A percentile compares a stretch with the other conserved stretches of the same genome.
phyloP scores from a whole-genome alignment of 2,888 invertebrate genomes.

The Sipha maydis region DNA sequence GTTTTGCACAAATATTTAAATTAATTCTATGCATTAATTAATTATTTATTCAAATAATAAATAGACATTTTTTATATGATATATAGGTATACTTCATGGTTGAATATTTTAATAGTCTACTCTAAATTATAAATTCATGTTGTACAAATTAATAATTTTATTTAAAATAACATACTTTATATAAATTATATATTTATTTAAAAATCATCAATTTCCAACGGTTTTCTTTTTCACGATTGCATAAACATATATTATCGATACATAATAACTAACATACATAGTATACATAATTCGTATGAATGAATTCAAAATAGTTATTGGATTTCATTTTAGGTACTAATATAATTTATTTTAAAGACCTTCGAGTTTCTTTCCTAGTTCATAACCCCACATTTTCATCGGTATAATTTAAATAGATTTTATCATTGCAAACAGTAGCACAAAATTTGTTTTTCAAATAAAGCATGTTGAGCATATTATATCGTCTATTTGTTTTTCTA shows the following conservation, averaged over 20 bases:
- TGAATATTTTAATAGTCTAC: no score
- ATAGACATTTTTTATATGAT: no score
- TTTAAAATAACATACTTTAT: neutral
- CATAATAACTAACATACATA: neutral
- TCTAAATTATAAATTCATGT: no score
- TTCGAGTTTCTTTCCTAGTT: neutral
- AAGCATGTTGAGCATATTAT: constrained; percentile 36
- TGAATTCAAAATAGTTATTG: neutral
- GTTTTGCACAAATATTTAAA: no score
- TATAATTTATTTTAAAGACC: neutral
- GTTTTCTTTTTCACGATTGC: no score
- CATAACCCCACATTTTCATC: neutral
- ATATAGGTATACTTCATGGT: no score
- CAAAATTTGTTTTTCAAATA: constrained; percentile 18
- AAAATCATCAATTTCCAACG: no score
- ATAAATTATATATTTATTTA: neutral
- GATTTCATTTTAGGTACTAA: neutral
- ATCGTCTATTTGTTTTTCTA: constrained; percentile 64
- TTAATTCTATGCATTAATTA: no score
- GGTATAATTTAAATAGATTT: constrained; percentile 5
- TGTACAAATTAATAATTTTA: neutral
- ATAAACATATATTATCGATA: no score
- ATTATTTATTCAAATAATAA: no score
- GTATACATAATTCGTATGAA: neutral
- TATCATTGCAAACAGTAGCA: neutral